phyloP scores from a whole-genome alignment of 2,113 vertebrate species.

The Phrynocephalus versicolor region DNA sequence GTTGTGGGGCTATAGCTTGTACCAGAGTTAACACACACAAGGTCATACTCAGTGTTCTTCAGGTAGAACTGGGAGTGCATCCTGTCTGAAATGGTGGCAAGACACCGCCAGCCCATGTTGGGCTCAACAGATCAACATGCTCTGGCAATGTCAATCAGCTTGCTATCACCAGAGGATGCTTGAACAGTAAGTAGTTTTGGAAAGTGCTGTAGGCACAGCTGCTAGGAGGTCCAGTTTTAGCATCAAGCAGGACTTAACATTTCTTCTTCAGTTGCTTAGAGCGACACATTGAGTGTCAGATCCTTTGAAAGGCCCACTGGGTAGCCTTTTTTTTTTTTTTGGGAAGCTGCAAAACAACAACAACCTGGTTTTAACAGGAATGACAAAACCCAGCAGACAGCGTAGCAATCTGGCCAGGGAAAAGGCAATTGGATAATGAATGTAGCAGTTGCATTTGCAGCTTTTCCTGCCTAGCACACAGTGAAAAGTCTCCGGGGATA shows the following conservation, averaged over 20 bases:
- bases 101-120: no score
- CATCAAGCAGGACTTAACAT: not conserved
- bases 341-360: not conserved
- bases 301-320: not conserved
- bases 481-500: constrained; percentile 25
- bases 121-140: no score
- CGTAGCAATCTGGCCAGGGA: not conserved
- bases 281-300: not conserved
- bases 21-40: no score
- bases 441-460: constrained; percentile 4
- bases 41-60: no score
- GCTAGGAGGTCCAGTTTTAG: not conserved
- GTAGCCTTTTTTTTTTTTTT: not conserved
- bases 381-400: not conserved
- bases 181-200: not conserved
- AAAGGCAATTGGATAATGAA: not conserved
- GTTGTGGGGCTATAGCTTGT: no score
- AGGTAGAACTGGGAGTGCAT: no score
- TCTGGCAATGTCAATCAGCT: no score
- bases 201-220: not conserved
- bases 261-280: not conserved
- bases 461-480: constrained; percentile 3
- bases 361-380: not conserved
- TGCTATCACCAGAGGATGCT: not conserved
- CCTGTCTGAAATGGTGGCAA: no score